These are phyloP conservation scores for Spinibarbus caldwelli DNA, from an alignment of 2,797 vertebrate genomes.

Conservation along the genomic window DNA sequence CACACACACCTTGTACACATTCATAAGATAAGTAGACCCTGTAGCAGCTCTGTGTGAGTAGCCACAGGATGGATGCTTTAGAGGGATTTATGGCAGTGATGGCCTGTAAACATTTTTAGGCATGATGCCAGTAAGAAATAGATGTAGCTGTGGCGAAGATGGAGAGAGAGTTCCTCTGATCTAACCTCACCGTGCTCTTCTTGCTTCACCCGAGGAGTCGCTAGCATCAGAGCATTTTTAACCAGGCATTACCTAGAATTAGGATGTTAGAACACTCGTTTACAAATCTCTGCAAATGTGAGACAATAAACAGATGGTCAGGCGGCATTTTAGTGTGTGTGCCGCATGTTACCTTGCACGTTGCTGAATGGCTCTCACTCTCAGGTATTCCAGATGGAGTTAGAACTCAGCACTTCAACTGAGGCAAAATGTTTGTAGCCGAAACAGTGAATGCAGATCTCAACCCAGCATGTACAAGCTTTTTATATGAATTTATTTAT, in stretches of 20 bases:
- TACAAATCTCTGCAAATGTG: constrained; percentile 21
- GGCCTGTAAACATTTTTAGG: constrained; percentile 47
- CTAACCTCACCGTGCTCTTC: background rate
- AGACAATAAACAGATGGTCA: constrained; percentile 46
- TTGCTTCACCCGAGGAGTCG: background rate
- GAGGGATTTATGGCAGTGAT: constrained; percentile 35
- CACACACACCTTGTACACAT: constrained; percentile 22
- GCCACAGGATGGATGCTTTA: constrained; percentile 42
- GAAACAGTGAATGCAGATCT: constrained; percentile 21
- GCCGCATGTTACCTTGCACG: constrained; percentile 14
- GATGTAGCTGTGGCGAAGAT: constrained; percentile 39
- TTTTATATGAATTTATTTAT: constrained; percentile 31
- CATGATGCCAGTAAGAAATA: constrained; percentile 29
- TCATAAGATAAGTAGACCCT: constrained; percentile 47
- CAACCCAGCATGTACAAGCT: constrained; percentile 33
- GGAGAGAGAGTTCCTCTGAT: constrained; percentile 22
- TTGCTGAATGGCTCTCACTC: constrained; percentile 37
- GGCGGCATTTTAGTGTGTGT: constrained; percentile 1
- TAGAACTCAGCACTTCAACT: constrained; percentile 21
- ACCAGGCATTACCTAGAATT: constrained; percentile 14
- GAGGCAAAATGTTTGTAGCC: constrained; percentile 35
- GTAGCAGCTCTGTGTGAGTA: constrained; percentile 29
- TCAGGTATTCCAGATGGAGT: constrained; percentile 40
- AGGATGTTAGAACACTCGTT: background rate
- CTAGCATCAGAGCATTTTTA: background rate